A percentile compares a stretch with the other conserved stretches of the same genome.
Evolutionary conservation across 2,113 vertebrate species (phyloP).

Genomic region (Pteronura brasiliensis): DNA sequence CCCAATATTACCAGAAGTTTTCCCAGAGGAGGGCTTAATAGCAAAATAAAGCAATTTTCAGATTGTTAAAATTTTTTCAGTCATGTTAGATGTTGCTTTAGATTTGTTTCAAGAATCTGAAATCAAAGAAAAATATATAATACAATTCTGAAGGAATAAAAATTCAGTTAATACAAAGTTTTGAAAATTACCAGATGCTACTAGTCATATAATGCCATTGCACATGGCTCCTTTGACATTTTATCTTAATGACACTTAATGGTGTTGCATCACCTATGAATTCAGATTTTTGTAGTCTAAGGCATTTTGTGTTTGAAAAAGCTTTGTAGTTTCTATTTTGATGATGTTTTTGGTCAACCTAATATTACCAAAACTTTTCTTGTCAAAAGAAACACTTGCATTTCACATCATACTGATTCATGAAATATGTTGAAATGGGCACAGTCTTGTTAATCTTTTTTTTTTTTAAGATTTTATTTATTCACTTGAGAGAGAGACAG

Average conservation of each 20-base stretch:
- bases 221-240: neutral
- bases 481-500: too few relatives aligned
- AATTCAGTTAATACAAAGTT: neutral
- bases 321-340: neutral
- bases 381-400: neutral
- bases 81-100: neutral
- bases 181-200: neutral
- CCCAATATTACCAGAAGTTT: neutral
- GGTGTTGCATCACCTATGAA: neutral
- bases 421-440: neutral
- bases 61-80: neutral
- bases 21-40: neutral
- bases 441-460: neutral
- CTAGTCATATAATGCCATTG: neutral
- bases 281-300: neutral
- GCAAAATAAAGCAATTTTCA: neutral
- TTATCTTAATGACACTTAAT: neutral
- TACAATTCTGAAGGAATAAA: neutral
- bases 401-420: neutral
- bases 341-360: neutral
- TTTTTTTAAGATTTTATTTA: too few relatives aligned
- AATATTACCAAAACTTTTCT: neutral
- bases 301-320: neutral
- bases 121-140: neutral
- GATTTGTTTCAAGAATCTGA: neutral